Evolutionary conservation across 1,140 invertebrate species (phyloP).

Genomic region (Notospermus geniculatus): DNA sequence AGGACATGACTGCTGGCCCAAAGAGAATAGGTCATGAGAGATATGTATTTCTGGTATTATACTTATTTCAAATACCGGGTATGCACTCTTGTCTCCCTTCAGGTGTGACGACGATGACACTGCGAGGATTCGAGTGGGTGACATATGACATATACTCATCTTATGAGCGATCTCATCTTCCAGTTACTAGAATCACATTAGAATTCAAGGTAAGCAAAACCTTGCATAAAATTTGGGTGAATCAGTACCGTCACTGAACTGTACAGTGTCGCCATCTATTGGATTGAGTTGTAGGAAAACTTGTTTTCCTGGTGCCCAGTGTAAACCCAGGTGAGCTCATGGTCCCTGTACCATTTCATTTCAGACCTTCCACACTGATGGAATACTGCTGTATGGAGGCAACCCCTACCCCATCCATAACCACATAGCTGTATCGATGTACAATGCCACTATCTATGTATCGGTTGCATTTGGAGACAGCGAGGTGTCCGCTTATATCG

Average conservation of each 20-base stretch:
- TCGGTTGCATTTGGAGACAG: slow-evolving; percentile 4
- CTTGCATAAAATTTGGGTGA: no score
- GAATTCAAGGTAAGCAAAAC: not conserved
- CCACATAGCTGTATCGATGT: not conserved
- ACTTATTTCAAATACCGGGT: no score
- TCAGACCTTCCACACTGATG: not conserved
- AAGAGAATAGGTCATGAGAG: no score
- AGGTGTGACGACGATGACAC: slow-evolving; percentile 83
- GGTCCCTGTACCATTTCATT: not conserved
- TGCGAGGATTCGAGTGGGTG: slow-evolving; percentile 86
- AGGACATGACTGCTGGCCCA: no score
- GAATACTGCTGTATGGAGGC: not conserved
- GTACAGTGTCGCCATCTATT: no score
- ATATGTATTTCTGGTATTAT: no score
- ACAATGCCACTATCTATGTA: not conserved
- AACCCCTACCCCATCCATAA: slow-evolving; percentile 5
- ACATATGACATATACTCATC: slow-evolving; percentile 78
- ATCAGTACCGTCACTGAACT: no score
- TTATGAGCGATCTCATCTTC: slow-evolving; percentile 1
- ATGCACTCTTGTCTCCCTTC: no score
- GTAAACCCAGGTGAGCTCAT: no score
- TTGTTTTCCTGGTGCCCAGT: no score
- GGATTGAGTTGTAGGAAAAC: no score
- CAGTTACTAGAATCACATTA: slow-evolving; percentile 1
- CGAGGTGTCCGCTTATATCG: not conserved